Conservation (phyloP, 64 coral and sea anemone genomes). For the Dendrophyllia cribrosa region DNA sequence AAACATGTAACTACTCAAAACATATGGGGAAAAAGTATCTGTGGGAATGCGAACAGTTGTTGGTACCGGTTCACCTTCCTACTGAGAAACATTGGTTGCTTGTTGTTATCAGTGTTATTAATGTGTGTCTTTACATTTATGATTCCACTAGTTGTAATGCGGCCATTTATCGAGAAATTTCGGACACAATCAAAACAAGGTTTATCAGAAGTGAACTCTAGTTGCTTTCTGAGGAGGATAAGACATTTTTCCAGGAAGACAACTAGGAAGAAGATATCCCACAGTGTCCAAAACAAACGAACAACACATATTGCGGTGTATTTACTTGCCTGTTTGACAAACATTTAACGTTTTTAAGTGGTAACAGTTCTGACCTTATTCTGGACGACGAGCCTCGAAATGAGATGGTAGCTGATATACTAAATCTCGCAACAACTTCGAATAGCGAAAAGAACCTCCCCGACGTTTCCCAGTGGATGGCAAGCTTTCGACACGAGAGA, state of each 20-base stretch:
- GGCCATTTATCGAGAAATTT: not conserved
- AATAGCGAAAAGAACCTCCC: not conserved
- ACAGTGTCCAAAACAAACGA: not conserved
- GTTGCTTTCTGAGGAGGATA: not conserved
- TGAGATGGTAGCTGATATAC: not conserved
- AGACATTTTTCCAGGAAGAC: not conserved
- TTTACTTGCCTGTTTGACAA: not conserved
- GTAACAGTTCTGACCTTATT: not conserved
- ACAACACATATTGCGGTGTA: not conserved
- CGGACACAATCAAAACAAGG: conserved; percentile 11
- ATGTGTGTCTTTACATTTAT: conserved; percentile 1
- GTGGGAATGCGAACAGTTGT: not conserved
- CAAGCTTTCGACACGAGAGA: not conserved
- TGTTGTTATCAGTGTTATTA: conserved; percentile 28
- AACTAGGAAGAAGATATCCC: not conserved
- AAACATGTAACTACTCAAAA: conserved; percentile 11
- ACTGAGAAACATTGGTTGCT: conserved; percentile 33
- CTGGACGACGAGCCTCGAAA: not conserved
- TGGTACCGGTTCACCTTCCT: conserved; percentile 33
- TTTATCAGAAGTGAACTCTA: not conserved
- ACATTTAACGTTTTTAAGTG: not conserved
- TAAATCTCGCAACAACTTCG: not conserved
- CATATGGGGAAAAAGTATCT: conserved; percentile 6
- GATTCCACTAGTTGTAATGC: conserved; percentile 5
- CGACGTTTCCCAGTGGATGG: not conserved